These are phyloP conservation scores for Athetis lepigone DNA, from an alignment of 2,888 invertebrate species.

Conservation along the genomic window DNA sequence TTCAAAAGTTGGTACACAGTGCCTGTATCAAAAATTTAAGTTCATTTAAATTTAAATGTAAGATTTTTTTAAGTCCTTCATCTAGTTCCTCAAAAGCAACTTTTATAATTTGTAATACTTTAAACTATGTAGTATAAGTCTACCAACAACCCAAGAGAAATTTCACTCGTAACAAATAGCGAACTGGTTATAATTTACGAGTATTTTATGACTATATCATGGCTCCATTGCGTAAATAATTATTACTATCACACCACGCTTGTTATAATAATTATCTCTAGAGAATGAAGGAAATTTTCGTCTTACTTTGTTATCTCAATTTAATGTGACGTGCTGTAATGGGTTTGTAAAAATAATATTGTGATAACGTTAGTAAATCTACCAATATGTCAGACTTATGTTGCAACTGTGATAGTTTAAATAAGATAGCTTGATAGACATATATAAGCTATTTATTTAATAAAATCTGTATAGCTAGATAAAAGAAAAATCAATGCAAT, in stretches of 20 bases:
- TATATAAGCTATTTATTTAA: too few species aligned
- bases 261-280: constrained; percentile 14
- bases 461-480: too few species aligned
- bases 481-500: too few species aligned
- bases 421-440: neutral
- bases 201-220: constrained; percentile 17
- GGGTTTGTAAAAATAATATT: constrained; percentile 18
- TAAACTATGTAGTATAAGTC: constrained; percentile 11
- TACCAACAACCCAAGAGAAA: constrained; percentile 11
- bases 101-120: neutral
- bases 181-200: constrained; percentile 26
- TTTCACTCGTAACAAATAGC: constrained; percentile 9
- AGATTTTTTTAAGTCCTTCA: too few species aligned
- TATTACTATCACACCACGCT: constrained; percentile 18
- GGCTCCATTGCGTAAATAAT: constrained; percentile 5
- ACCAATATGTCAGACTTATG: constrained; percentile 5
- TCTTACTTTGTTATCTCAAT: constrained; percentile 25
- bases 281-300: constrained; percentile 40
- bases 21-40: too few species aligned
- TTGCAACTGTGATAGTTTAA: constrained; percentile 19
- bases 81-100: too few species aligned
- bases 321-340: constrained; percentile 4
- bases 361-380: constrained; percentile 28
- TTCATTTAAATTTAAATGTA: too few species aligned
- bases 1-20: too few species aligned